Conservation (phyloP, 1,140 invertebrate genomes). For the Drosophila oshimai region DNA sequence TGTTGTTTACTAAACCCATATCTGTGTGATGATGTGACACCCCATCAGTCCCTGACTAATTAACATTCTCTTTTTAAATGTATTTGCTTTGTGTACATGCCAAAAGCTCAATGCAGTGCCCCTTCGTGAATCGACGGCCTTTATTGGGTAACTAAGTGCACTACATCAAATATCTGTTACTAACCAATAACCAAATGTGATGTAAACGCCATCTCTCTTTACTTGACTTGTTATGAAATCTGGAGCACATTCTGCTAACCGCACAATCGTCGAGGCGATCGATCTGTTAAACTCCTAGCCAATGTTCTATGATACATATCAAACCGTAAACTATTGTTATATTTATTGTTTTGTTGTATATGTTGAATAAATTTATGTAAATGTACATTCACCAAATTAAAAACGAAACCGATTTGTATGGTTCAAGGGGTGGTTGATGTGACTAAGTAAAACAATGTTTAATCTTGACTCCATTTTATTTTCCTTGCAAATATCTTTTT, state of each 20-base stretch:
- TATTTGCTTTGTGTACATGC: slow-evolving; percentile 20
- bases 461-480: slow-evolving; percentile 63
- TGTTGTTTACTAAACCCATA: slow-evolving; percentile 30
- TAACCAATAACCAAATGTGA: slow-evolving; percentile 58
- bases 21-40: background rate
- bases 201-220: slow-evolving; percentile 44
- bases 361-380: slow-evolving; percentile 21
- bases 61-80: slow-evolving; percentile 38
- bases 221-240: slow-evolving; percentile 27
- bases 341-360: slow-evolving; percentile 7
- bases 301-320: slow-evolving; percentile 39
- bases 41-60: slow-evolving; percentile 24
- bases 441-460: background rate
- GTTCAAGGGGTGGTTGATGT: no score
- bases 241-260: slow-evolving; percentile 54
- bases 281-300: slow-evolving; percentile 13
- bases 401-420: background rate
- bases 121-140: slow-evolving; percentile 60
- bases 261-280: slow-evolving; percentile 20
- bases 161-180: slow-evolving; percentile 4
- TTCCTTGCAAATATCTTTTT: slow-evolving; percentile 59
- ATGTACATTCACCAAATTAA: slow-evolving; percentile 22
- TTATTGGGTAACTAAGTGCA: slow-evolving; percentile 62
- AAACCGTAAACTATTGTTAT: slow-evolving; percentile 7
- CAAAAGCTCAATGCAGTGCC: slow-evolving; percentile 53